Conservation (phyloP, 2,797 vertebrate species). For the Sciurus vulgaris region DNA sequence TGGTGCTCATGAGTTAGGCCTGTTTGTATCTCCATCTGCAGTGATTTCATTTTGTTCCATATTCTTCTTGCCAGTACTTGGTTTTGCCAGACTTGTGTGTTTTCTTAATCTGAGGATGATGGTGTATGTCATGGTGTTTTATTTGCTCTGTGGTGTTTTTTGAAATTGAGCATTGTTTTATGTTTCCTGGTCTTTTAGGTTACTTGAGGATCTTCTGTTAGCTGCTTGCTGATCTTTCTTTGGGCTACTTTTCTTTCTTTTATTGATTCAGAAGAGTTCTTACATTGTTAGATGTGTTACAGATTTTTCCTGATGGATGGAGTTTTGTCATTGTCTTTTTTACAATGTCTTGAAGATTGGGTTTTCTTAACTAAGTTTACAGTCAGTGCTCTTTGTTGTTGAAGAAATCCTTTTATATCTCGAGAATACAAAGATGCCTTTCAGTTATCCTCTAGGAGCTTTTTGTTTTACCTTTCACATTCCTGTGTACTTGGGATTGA, state of each 20-base stretch:
- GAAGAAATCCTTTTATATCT: background rate
- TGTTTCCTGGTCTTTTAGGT: background rate
- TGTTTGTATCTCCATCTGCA: background rate
- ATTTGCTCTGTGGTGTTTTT: slow-evolving; percentile 49
- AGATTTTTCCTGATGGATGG: background rate
- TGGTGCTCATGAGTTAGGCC: background rate
- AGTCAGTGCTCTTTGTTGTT: slow-evolving; percentile 13
- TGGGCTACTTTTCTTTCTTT: background rate
- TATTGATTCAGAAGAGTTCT: background rate
- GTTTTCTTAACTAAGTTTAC: background rate
- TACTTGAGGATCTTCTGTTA: background rate
- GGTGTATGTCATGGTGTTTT: background rate
- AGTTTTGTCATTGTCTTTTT: background rate
- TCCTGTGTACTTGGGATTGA: background rate
- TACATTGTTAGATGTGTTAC: background rate
- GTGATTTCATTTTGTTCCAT: background rate
- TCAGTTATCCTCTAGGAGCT: background rate
- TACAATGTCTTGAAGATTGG: slow-evolving; percentile 1
- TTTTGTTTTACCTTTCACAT: slow-evolving; percentile 37
- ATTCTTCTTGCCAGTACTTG: background rate
- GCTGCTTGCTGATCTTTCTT: background rate
- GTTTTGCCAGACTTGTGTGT: background rate
- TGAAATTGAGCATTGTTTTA: background rate
- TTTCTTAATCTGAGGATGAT: background rate
- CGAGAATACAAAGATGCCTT: background rate